These are phyloP conservation scores for Norana najaformis DNA, from an alignment of 2,888 invertebrate genomes.

Conservation along the genomic window DNA sequence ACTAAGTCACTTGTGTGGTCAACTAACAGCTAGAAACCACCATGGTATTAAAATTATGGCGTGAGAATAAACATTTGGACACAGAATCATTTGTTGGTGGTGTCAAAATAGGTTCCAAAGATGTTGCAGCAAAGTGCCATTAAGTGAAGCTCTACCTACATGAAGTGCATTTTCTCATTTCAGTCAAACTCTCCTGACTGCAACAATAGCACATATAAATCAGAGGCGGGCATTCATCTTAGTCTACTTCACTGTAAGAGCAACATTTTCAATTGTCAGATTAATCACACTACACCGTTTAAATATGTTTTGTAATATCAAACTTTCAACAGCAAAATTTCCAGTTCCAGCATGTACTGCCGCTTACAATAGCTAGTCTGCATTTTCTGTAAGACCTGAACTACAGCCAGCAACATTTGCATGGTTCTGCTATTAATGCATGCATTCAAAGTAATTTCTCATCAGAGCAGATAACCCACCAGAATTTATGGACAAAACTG, in stretches of 20 bases:
- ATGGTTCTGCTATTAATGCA: not conserved
- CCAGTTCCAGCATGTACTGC: not conserved
- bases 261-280: too few relatives aligned
- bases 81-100: not conserved
- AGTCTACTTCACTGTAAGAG: too few relatives aligned
- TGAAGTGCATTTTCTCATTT: conserved; percentile 13
- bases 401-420: not conserved
- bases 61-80: not conserved
- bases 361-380: not conserved
- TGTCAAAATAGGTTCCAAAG: not conserved
- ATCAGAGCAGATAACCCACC: not conserved
- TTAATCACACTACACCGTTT: not conserved
- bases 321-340: not conserved
- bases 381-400: conserved; percentile 2
- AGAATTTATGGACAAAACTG: not conserved
- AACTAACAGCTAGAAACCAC: not conserved
- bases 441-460: not conserved
- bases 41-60: not conserved
- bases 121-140: not conserved
- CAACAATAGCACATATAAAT: not conserved
- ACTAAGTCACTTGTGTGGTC: not conserved
- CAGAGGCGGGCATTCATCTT: not conserved
- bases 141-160: not conserved
- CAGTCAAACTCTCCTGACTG: not conserved
- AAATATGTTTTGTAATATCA: not conserved